A percentile compares a stretch with the other conserved stretches of the same genome.
Evolutionary conservation across 1,140 invertebrate species (phyloP).

Genomic region (Solen grandis): DNA sequence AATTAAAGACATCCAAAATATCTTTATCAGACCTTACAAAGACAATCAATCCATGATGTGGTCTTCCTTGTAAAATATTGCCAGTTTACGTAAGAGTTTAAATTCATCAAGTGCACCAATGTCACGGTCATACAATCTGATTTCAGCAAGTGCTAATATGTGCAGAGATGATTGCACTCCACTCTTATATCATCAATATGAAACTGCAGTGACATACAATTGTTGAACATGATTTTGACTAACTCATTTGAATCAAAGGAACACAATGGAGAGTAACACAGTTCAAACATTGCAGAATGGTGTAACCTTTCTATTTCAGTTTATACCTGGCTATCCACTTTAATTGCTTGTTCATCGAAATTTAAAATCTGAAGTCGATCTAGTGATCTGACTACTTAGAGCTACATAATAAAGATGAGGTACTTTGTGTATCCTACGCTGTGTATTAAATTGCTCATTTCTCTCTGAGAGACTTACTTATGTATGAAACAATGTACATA

Average conservation of each 20-base stretch:
- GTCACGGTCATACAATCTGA: constrained; percentile 1
- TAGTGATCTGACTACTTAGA: constrained; percentile 23
- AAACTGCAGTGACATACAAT: constrained; percentile 17
- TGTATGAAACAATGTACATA: no score
- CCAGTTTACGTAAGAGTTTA: background rate
- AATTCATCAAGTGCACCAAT: constrained; percentile 18
- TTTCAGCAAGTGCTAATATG: constrained; percentile 29
- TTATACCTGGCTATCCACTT: constrained; percentile 16
- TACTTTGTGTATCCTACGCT: constrained; percentile 3
- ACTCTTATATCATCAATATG: constrained; percentile 2
- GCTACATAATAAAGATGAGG: no score
- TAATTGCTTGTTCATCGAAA: constrained; percentile 6
- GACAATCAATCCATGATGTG: constrained; percentile 15
- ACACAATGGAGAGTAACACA: constrained; percentile 24
- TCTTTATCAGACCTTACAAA: constrained; percentile 17
- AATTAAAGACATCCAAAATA: no score
- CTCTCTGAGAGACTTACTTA: constrained; percentile 58
- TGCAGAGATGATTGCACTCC: background rate
- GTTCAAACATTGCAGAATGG: constrained; percentile 12
- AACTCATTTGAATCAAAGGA: no score
- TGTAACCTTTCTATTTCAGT: constrained; percentile 19
- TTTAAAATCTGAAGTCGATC: constrained; percentile 9
- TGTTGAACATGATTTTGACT: no score
- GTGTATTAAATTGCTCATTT: constrained; percentile 8
- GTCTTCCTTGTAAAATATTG: background rate